Base-by-base conservation (phyloP, 2,113 vertebrate species). In the Ailuropoda melanoleuca region DNA sequence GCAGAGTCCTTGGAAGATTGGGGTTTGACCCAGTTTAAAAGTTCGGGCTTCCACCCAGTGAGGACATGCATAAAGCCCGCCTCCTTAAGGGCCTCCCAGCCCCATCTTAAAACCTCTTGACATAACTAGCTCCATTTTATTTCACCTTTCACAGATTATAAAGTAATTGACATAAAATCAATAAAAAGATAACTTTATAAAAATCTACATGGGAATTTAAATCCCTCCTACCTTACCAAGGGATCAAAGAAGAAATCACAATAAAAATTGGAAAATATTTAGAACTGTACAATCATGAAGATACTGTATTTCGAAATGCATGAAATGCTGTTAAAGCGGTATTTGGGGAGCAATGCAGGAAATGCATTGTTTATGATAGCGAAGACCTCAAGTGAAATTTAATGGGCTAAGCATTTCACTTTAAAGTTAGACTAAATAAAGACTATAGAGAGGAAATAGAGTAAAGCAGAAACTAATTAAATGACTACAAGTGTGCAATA, bases 341-440 rank as follows among this genome's bases (percentile, higher is more conserved):
- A 88, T 48, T 88, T 74, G 89, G 55, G 26, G 31, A 48, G 34
- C 80, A n/a, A 80, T 53, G 21, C 81, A 77, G 83, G n/a, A 34
- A 89, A 43, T 87, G 26, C 62, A 85, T 74, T 81, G 8, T 55
- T 88, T 88, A 62, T 86, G 29, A 84, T 93, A 74, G 5, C 14
- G 19, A 85, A 75, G 6, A 91, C 31, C 60, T 87, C 39, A 72
- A 81, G 58, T 46, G 39, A 64, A 84, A 93, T 46, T 64, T 96
- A 93, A 78, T 80, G 23, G 8, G 37, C 19, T 88, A 68, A 83
- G 84, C 31, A 75, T 77, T 48, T 34, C 11, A 88, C 50, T 93
- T 91, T 70, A 93, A 82, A 90, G 6, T 97, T 55, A 83, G 39
- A 97, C 43, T 93, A 95, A 95, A 81, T 34, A 68, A 53, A 96